Evolutionary conservation across 2,797 vertebrate species (phyloP), one percentile per base, ranked within the genome.

Genomic region (Holocentrus rufus): DNA sequence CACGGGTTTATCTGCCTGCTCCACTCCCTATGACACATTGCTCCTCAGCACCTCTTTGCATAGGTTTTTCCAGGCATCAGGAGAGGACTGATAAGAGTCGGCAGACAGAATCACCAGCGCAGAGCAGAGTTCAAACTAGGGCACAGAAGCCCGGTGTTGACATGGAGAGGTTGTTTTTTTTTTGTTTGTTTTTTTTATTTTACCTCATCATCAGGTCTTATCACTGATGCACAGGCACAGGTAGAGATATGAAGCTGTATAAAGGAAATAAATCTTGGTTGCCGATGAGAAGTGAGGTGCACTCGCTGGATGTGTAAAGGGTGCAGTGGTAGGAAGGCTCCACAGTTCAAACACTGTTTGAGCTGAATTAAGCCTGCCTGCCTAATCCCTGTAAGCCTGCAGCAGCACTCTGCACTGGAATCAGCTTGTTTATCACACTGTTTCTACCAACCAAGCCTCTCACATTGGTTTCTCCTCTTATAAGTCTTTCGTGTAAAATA

Each of bases 371-470:
- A 93, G 89, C 91, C 88, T 82, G 85, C 74, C 87, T 86, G 87
- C 89, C 77, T 92, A 91, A 93, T 92, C 91, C 91, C 88, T 81
- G 80, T 91, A 92, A 93, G 87, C 91, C 90, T 76, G 81, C 82
- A 84, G 87, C 87, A 81, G 89, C 85, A 79, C 89, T 88, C 83
- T 84, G 81, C 83, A 78, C 90, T 84, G 76, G 80, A 90, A 89
- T 90, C 89, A 85, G 83, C 85, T 90, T 92, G 92, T 92, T 93
- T 91, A 91, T 90, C 79, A 84, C 80, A 81, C 85, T 87, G 91
- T 77, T 64, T 74, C 88, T 85, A 85, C 77, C 76, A 85, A 77
- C 79, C 82, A 8, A 78, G 65, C 81, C 77, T 85, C 83, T 85
- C 84, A 69, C 79, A 74, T 52, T 84, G 63, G 72, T 83, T 88